Evolutionary conservation across 2,797 vertebrate species (phyloP), one percentile per base, ranked within the genome.

Genomic region (Meriones psammophilus): DNA sequence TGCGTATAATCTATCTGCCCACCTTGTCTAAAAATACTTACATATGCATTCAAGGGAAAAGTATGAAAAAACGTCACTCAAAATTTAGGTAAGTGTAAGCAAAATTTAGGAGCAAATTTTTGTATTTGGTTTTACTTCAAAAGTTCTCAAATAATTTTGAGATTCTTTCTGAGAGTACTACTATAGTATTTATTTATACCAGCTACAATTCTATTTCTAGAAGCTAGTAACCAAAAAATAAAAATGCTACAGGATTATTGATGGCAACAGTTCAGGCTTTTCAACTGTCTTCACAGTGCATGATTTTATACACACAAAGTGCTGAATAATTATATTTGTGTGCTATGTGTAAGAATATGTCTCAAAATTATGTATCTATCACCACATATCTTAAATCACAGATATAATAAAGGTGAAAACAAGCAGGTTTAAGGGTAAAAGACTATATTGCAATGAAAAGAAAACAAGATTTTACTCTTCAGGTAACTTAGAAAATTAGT

Each of bases 161-260:
- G 56, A 60, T 97, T 77, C 83, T 92, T 96, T 94, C 88, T 92
- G 64, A 76, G n/a, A 91, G 30, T 64, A 83, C 60, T 69, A 91
- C 93, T 81, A 90, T 85, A 95, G 62, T 15, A 92, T 90, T 97
- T 94, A 42, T 42, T 42, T 95, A 94, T 93, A 96, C 68, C 39
- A 86, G 58, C 74, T 95, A 93, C 50, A 79, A 78, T 96, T 97
- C 77, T 96, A 88, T 97, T 97, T 96, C 92, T 93, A 78, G 95
- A 42, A 80, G 77, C 62, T 90, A 95, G 68, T 93, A 94, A 94
- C 88, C 62, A 96, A 78, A 85, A 97, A 54, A 92, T 95, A 13
- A 42, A 42, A 95, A 89, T 83, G 77, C 62, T 95, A 90, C 2
- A 80, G 22, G 56, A 33, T 93, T 96, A 88, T 78, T 78, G 33